phyloP scores from a whole-genome alignment of 1,140 invertebrate genomes.

The Pseudobourletiella spinata region DNA sequence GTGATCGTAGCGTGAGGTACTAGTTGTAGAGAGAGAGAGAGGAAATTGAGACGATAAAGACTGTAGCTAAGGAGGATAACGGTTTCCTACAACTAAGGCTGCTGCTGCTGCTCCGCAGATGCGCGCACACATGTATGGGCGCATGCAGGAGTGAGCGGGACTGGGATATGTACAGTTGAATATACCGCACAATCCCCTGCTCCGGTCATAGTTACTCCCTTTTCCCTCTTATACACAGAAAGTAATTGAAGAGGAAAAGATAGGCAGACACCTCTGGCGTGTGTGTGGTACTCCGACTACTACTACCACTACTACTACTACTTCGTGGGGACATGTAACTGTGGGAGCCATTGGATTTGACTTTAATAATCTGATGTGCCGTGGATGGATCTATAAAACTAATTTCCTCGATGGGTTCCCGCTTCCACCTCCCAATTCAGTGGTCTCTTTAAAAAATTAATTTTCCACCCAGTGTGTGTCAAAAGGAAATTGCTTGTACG shows the following conservation, averaged over 20 bases:
- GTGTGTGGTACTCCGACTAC: too few species aligned
- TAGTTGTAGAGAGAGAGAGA: too few species aligned
- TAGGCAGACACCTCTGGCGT: slow-evolving; percentile 7
- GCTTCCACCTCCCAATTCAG: slow-evolving; percentile 19
- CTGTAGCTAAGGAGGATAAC: too few species aligned
- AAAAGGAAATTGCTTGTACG: slow-evolving; percentile 30
- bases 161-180: too few species aligned
- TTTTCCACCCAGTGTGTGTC: slow-evolving; percentile 33
- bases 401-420: slow-evolving; percentile 26
- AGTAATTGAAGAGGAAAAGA: slow-evolving; percentile 20
- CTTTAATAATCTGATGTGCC: slow-evolving; percentile 28
- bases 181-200: neutral
- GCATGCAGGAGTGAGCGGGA: too few species aligned
- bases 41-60: too few species aligned
- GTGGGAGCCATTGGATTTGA: slow-evolving; percentile 20
- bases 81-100: too few species aligned
- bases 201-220: neutral
- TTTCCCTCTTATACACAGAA: slow-evolving; percentile 8
- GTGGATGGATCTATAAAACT: slow-evolving; percentile 30
- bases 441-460: slow-evolving; percentile 32
- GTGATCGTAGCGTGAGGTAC: too few species aligned
- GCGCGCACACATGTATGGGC: too few species aligned
- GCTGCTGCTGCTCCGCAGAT: too few species aligned
- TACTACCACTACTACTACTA: too few species aligned
- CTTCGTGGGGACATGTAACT: too few species aligned